Evolutionary conservation across 2,113 vertebrate genomes (phyloP).

Genomic region (Sitta europaea): DNA sequence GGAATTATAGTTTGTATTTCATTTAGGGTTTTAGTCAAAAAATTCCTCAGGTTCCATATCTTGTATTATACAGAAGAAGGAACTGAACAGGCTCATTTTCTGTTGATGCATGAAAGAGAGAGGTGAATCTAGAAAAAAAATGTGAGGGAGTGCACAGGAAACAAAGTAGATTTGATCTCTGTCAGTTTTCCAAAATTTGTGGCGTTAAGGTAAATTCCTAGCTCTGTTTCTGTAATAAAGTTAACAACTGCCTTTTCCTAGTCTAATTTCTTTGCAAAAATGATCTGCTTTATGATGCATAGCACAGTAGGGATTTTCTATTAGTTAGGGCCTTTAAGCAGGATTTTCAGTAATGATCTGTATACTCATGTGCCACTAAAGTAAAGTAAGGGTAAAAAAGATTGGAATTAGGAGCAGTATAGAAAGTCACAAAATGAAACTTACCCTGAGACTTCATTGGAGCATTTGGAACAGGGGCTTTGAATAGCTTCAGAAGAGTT

Average conservation of each 20-base stretch:
- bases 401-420: background rate
- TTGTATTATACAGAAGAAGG: background rate
- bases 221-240: background rate
- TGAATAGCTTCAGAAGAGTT: background rate
- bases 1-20: background rate
- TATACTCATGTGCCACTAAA: background rate
- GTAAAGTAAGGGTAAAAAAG: background rate
- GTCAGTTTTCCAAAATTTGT: background rate
- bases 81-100: background rate
- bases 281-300: background rate
- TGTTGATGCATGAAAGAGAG: background rate
- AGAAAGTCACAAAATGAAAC: background rate
- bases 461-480: background rate
- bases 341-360: background rate
- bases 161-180: background rate
- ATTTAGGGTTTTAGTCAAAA: background rate
- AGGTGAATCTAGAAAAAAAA: background rate
- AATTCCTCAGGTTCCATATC: background rate
- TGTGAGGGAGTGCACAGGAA: background rate
- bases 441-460: background rate
- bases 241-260: background rate
- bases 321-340: background rate
- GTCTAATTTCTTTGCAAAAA: conserved; percentile 6
- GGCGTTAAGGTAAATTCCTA: background rate
- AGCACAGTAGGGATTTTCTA: background rate